Conservation (phyloP, 2,888 invertebrate species). For the Elegia similella region DNA sequence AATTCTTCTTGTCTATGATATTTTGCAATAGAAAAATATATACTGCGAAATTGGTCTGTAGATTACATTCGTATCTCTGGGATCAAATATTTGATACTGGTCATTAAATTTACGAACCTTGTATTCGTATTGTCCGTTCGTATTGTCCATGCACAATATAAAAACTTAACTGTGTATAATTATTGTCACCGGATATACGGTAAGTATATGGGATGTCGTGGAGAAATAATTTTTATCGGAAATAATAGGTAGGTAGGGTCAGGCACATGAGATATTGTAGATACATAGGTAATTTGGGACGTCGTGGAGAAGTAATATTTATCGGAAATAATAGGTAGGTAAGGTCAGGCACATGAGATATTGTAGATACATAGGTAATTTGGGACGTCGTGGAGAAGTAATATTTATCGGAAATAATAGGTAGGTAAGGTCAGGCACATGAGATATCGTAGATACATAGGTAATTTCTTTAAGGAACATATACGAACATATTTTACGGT, state of each 20-base stretch:
- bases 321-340: no score
- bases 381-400: no score
- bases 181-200: not conserved
- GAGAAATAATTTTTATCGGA: not conserved
- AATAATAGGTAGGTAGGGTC: not conserved
- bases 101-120: not conserved
- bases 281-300: no score
- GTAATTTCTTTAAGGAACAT: no score
- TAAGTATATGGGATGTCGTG: not conserved
- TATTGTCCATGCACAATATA: not conserved
- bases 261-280: not conserved
- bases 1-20: conserved; percentile 1
- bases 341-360: no score
- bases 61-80: not conserved
- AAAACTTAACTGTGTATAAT: not conserved
- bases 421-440: no score
- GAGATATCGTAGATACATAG: no score
- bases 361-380: no score
- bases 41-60: not conserved
- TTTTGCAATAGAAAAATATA: not conserved
- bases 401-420: no score
- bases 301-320: no score
- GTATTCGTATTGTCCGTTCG: not conserved
- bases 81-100: not conserved
- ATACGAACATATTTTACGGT: no score